phyloP scores from a whole-genome alignment of 2,888 invertebrate genomes.

The Chymomyza caudatula region DNA sequence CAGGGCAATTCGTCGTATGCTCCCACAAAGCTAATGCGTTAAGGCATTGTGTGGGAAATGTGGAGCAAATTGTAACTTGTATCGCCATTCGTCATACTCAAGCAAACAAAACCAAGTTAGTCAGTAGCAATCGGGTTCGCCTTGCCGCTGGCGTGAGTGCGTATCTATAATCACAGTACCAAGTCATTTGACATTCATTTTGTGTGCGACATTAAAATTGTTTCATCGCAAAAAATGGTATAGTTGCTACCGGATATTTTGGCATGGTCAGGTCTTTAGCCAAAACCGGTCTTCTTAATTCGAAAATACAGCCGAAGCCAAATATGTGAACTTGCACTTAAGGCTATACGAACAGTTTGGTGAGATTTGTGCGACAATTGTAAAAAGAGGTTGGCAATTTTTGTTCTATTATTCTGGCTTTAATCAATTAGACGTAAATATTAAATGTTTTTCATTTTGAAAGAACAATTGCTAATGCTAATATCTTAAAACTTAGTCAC shows the following conservation, averaged over 20 bases:
- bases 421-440: too few relatives aligned
- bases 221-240: constrained; percentile 35
- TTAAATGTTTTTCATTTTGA: too few relatives aligned
- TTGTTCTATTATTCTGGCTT: background rate
- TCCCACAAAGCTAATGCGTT: constrained; percentile 27
- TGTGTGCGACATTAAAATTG: constrained; percentile 64
- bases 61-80: constrained; percentile 63
- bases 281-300: constrained; percentile 40
- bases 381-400: background rate
- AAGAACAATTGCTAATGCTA: too few relatives aligned
- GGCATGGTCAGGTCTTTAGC: constrained; percentile 22
- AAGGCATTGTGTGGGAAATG: constrained; percentile 50
- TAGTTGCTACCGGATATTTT: constrained; percentile 72
- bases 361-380: background rate
- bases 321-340: background rate
- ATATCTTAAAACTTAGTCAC: too few relatives aligned
- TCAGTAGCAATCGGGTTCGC: constrained; percentile 44
- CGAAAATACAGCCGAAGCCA: constrained; percentile 17
- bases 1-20: constrained; percentile 26
- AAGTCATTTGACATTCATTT: constrained; percentile 63
- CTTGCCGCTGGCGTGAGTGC: constrained; percentile 10
- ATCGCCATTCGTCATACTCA: constrained; percentile 54
- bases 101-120: constrained; percentile 18
- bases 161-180: background rate
- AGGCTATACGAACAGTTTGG: background rate